Conservation (phyloP, 2,888 invertebrate genomes). For the Synergus japonicus region DNA sequence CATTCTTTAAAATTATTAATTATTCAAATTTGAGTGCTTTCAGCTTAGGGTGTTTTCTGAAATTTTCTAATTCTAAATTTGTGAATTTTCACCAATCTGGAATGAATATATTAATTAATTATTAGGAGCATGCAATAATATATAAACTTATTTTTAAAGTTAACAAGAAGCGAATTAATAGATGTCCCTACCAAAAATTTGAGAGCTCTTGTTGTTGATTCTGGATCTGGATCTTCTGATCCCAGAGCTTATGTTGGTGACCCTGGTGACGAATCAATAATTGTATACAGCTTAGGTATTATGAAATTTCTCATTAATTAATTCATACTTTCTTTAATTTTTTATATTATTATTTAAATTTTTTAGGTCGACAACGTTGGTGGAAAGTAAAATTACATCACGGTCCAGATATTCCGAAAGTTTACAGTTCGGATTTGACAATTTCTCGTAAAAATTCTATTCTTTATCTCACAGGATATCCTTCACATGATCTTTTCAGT, state of each 20-base stretch:
- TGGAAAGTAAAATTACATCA: slow-evolving; percentile 67
- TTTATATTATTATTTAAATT: slow-evolving; percentile 32
- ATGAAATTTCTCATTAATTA: background rate
- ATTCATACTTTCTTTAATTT: background rate
- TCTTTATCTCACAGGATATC: slow-evolving; percentile 72
- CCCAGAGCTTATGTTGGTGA: slow-evolving; percentile 75
- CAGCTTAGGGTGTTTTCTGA: too few relatives aligned
- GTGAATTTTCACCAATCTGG: too few relatives aligned
- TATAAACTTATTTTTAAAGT: slow-evolving; percentile 47
- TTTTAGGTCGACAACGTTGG: slow-evolving; percentile 66
- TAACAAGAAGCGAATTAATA: slow-evolving; percentile 58
- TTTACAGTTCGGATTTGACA: slow-evolving; percentile 70
- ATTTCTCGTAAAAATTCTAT: slow-evolving; percentile 68
- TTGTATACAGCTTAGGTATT: slow-evolving; percentile 61
- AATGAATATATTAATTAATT: too few relatives aligned
- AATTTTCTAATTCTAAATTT: too few relatives aligned
- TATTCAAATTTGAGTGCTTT: too few relatives aligned
- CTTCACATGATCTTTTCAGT: slow-evolving; percentile 68
- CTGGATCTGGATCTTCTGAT: slow-evolving; percentile 59
- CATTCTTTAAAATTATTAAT: too few relatives aligned
- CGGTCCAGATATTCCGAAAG: slow-evolving; percentile 51
- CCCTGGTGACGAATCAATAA: slow-evolving; percentile 66
- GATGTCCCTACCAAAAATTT: slow-evolving; percentile 64
- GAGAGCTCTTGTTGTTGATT: slow-evolving; percentile 71
- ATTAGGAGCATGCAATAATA: too few relatives aligned